Evolutionary conservation across 2,888 invertebrate species (phyloP).

Genomic region (Baccha elongata): DNA sequence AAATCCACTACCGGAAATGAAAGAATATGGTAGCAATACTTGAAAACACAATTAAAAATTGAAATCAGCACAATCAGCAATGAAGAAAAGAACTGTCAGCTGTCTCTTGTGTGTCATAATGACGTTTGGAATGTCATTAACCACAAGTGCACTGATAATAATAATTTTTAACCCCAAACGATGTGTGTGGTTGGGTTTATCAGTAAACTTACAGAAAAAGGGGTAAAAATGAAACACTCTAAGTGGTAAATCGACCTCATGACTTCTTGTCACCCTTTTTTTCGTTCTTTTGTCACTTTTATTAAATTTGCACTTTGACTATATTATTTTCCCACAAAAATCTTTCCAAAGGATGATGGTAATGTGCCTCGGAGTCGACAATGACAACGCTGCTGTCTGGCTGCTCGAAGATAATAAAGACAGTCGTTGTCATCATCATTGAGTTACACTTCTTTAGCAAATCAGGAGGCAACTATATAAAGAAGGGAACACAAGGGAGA

Average conservation of each 20-base stretch:
- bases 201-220: conserved; percentile 11
- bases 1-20: conserved; percentile 51
- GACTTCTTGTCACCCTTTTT: conserved; percentile 55
- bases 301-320: conserved; percentile 60
- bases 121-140: conserved; percentile 37
- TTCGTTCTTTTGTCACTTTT: conserved; percentile 55
- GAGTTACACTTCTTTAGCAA: conserved; percentile 44
- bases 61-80: conserved; percentile 52
- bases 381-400: conserved; percentile 38
- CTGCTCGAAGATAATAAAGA: conserved; percentile 71
- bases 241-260: conserved; percentile 69
- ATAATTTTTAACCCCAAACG: conserved; percentile 9
- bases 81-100: conserved; percentile 25
- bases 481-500: background rate
- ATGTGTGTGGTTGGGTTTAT: conserved; percentile 62
- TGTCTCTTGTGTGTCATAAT: conserved; percentile 32
- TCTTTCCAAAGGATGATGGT: conserved; percentile 30
- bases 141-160: conserved; percentile 19
- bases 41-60: conserved; percentile 22
- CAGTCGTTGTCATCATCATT: conserved; percentile 61
- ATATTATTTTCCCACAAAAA: conserved; percentile 47
- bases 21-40: conserved; percentile 14
- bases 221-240: conserved; percentile 25
- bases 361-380: conserved; percentile 7
- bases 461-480: background rate